Percentiles rank a stretch among this genome's conserved stretches.
Conservation (phyloP, 2,888 invertebrate genomes). For the Cacoxenus indagator region DNA sequence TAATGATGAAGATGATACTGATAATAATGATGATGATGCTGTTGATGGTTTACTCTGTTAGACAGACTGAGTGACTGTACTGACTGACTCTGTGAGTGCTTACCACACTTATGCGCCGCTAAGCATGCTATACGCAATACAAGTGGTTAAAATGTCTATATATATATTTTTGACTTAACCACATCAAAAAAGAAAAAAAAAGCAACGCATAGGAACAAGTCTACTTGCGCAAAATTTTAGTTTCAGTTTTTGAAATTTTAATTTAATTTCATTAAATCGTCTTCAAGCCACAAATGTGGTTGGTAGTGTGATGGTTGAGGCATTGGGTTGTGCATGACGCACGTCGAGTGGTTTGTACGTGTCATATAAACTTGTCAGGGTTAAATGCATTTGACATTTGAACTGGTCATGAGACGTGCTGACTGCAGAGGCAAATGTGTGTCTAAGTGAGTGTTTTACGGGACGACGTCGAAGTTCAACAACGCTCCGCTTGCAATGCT, state of each 20-base stretch:
- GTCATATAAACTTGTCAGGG: constrained; percentile 15
- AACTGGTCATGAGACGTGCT: not conserved
- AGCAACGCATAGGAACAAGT: not conserved
- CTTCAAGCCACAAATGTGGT: not conserved
- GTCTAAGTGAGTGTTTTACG: not conserved
- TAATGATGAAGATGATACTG: not conserved
- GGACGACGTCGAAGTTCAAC: not conserved
- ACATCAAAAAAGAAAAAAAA: too few species aligned
- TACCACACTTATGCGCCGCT: constrained; percentile 12
- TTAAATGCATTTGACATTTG: constrained; percentile 8
- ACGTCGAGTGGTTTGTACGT: not conserved
- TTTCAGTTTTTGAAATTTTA: constrained; percentile 17
- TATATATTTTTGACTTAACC: too few species aligned
- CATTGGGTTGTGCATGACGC: not conserved
- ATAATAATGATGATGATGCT: not conserved
- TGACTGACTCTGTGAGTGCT: constrained; percentile 14
- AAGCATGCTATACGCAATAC: not conserved
- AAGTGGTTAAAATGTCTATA: too few species aligned
- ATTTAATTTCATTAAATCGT: constrained; percentile 20
- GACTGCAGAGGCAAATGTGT: not conserved
- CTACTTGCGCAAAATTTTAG: constrained; percentile 5
- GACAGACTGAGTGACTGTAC: not conserved
- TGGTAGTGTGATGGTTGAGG: not conserved
- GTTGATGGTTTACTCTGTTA: not conserved
- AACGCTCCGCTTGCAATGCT: not conserved